Evolutionary conservation across 2,888 invertebrate genomes (phyloP), one percentile per base, ranked within the genome.

Genomic region (Phortica okadai): DNA sequence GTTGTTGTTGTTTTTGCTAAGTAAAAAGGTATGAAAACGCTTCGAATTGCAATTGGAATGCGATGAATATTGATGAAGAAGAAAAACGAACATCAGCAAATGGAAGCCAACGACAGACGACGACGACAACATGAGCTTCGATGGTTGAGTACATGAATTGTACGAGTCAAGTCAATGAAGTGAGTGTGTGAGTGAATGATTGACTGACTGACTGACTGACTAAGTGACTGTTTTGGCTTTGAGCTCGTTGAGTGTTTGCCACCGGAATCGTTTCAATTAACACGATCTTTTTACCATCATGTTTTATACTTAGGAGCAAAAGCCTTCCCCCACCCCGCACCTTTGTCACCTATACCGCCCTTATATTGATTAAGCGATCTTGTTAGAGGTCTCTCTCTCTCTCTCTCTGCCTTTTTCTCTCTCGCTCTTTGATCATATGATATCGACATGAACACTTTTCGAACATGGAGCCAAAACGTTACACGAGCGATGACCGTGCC

Each of bases 61-160:
- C 88, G 85, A 84, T 86, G 85, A 86, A 86, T 86, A 88, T 86
- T 88, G 81, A 86, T 86, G 88, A 85, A 79, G 75, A 69, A 70
- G 75, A 78, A 41, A 25, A 77, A 67, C 64, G 58, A 44, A 42
- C 64, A 74, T 16, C 25, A 64, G 64, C 33, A 41, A 21, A 8
- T 10, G 33, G 21, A 64, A 21, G 41, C 6, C 44, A 67, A 67
- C 59, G n/a, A 59, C 59, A 59, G 21, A 6, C 16, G 21, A 59
- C 59, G 4, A 14, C 50, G 50, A 50, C 8, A 14, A 50, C 50
- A 50, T 11, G 10, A 14, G 14, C 8, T 50, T 50, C 10, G 50
- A 50, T 11, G 50, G 50, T 14, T 50, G 8, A 21, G 7, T 10
- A 21, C 16, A 64, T 5, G 41, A 64, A 33, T 33, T n/a, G 16